phyloP scores from a whole-genome alignment of 2,888 invertebrate species.

The Lasioglossum oenotherae region DNA sequence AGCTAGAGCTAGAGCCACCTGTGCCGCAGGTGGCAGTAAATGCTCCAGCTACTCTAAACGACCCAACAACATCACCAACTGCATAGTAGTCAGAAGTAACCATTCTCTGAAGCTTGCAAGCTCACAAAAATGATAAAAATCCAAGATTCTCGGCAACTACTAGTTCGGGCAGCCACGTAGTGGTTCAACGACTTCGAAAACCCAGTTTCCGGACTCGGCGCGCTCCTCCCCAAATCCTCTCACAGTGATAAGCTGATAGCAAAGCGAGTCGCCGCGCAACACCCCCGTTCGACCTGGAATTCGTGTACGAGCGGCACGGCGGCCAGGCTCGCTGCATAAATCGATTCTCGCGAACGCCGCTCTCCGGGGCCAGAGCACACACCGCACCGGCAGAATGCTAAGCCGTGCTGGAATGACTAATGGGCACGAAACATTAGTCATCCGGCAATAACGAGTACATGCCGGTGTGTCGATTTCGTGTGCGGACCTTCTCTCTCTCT shows the following conservation, averaged over 20 bases:
- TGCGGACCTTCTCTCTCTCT: neutral
- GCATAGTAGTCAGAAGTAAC: neutral
- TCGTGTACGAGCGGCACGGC: neutral
- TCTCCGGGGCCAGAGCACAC: neutral
- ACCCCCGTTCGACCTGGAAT: conserved; percentile 4
- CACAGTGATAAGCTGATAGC: neutral
- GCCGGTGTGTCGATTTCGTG: conserved; percentile 50
- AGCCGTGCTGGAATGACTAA: conserved; percentile 40
- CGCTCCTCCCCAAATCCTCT: neutral
- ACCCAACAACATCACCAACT: neutral
- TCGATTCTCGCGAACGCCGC: conserved; percentile 4
- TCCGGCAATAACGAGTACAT: conserved; percentile 51
- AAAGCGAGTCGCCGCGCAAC: neutral
- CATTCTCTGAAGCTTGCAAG: neutral
- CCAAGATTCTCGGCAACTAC: neutral
- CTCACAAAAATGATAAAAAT: neutral
- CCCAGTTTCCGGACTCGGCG: neutral
- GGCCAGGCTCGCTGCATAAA: neutral
- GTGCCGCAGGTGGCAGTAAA: neutral
- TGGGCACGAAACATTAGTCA: conserved; percentile 65
- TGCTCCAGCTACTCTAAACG: neutral
- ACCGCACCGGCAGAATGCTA: conserved; percentile 6
- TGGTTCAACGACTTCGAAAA: neutral
- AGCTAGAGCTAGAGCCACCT: too few relatives aligned
- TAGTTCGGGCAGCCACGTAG: neutral